Evolutionary conservation across 2,797 vertebrate genomes (phyloP), one percentile per base, ranked within the genome.

Genomic region (Acridotheres tristis): DNA sequence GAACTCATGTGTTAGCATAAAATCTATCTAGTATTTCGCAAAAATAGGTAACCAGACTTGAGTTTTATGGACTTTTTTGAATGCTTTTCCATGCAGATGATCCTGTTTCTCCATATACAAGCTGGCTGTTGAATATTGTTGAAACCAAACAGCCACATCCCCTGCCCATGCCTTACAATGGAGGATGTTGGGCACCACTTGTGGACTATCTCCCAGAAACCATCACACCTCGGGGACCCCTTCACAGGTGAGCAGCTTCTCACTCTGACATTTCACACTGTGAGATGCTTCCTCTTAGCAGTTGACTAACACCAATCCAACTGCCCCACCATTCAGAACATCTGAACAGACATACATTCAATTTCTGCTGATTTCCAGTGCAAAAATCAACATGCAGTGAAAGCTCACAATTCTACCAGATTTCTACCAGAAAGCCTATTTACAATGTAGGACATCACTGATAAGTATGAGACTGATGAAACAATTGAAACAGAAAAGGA

Each of bases 121-220:
- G 99, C 78, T 99, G 99, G 99, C 96, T 99, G 21, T 96, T 99
- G 90, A 98, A 98, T 66, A 99, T 99, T 30, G 98, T 99, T 72
- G 99, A 99, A 94, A 98, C 98, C 89, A 99, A 99, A 82, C 99
- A 98, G 57, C 99, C 99, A 1, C 99, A 99, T 91, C 99, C 99
- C 6, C 96, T 99, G 66, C 99, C 99, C 11, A 99, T 99, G 99
- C 99, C 99, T 15, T 98, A 99, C 59, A 99, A 99, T 11, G 99
- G 99, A 88, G 99, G 99, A 47, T 99, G 99, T 90, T 99, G 99
- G 99, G 99, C 99, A 25, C 99, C 99, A 3, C 98, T 99, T 84
- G 99, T 99, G 40, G 99, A 99, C 97, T 99, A 99, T 93, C 98
- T 99, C 55, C 99, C 99, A 29, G 99, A 99, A 96, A 99, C 99